phyloP scores from a whole-genome alignment of 2,888 invertebrate species.

The Hyposoter dolosus region DNA sequence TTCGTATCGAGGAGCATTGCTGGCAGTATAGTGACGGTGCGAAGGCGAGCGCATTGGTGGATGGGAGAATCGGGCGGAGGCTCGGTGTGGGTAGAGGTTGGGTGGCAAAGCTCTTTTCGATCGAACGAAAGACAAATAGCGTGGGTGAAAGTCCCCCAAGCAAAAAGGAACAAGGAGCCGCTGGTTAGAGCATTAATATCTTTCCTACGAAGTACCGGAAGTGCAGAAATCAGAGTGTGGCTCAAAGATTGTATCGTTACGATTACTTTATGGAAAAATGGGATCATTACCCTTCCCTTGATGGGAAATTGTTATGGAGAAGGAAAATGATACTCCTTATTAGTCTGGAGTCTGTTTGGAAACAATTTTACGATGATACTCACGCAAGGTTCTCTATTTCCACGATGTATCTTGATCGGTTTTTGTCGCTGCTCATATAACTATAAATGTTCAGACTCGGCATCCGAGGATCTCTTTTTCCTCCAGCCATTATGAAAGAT shows the following conservation, averaged over 20 bases:
- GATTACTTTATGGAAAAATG: not conserved
- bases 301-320: not conserved
- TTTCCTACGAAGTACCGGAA: slow-evolving; percentile 33
- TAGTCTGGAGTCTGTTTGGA: slow-evolving; percentile 10
- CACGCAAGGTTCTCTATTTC: not conserved
- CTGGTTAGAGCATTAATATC: slow-evolving; percentile 46
- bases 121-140: slow-evolving; percentile 66
- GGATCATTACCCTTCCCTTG: not conserved
- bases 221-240: slow-evolving; percentile 15
- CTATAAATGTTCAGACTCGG: not conserved
- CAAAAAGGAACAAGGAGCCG: slow-evolving; percentile 33
- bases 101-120: slow-evolving; percentile 56
- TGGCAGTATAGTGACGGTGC: slow-evolving; percentile 38
- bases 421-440: not conserved
- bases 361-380: not conserved
- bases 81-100: not conserved
- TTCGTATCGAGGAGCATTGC: slow-evolving; percentile 59
- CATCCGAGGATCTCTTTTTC: not conserved
- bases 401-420: not conserved
- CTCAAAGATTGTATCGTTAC: slow-evolving; percentile 24
- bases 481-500: slow-evolving; percentile 2
- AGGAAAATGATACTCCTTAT: slow-evolving; percentile 31
- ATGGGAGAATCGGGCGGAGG: slow-evolving; percentile 3
- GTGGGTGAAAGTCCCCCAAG: slow-evolving; percentile 53
- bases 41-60: not conserved